Evolutionary conservation across 2,113 vertebrate genomes (phyloP), one percentile per base, ranked within the genome.

Genomic region (Malurus alboscapulatus): DNA sequence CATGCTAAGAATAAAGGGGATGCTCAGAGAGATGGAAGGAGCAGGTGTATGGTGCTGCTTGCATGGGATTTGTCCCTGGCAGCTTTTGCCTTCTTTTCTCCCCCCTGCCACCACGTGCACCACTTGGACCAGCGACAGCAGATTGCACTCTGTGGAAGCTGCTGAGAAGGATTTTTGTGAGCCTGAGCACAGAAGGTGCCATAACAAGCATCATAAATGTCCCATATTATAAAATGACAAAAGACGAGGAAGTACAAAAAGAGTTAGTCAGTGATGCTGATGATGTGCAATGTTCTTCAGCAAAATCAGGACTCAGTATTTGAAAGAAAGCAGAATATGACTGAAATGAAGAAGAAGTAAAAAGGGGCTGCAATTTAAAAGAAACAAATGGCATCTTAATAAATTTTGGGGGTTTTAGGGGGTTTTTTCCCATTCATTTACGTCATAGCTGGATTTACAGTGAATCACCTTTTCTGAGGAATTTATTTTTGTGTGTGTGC

Each of bases 401-500:
- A 84, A 61, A 12, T 16, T 45, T 61, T 25, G 32, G 75, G 44
- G 14, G 14, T 44, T 61, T 74, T 40, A 26, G 68, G 61, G 21
- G 7, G 27, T 73, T n/a, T n/a, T 3, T 4, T 73, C 74, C 77
- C 55, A n/a, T 87, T 93, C 69, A 81, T 90, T 95, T 88, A 91
- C 40, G 42, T 66, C 38, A 27, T n/a, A 83, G 78, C 10, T 19
- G 54, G 58, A 77, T 84, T 89, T 91, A 51, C 0, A 0, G 38
- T 76, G 73, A 95, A 84, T 87, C 68, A 57, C n/a, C 32, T 75
- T 77, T 94, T 63, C 77, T 86, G 54, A 87, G 45, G 61, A 91
- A 84, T 90, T 81, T 45, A 40, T 79, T 34, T 54, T 36, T 38
- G 7, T 74, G 27, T 29, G 8, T n/a, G 26, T 1, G 1, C 17